Base-by-base conservation (phyloP, 2,888 invertebrate genomes). In the Gari tellinella region DNA sequence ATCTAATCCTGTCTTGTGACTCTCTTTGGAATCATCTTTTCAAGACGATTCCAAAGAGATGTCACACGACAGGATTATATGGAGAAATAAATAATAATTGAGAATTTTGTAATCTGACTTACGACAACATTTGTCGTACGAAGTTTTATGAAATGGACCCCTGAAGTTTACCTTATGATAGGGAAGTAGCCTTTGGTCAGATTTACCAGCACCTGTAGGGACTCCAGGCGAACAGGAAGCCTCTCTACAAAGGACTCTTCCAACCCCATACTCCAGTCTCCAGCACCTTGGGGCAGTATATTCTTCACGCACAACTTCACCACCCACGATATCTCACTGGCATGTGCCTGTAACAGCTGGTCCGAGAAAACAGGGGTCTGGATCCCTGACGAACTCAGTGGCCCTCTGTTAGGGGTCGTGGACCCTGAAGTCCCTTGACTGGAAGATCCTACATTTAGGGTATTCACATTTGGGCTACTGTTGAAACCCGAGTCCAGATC, bases 171-270 rank as follows among this genome's bases (percentile, higher is more conserved):
- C 92, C 90, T 88, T 56, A 91, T 84, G 40, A 94, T 92, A 0
- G 88, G 82, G 72, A 92, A 92, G 79, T 92, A 92, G 57, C 89
- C 90, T 64, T 89, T 91, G 5, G 90, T 85, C 3, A 92, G 82
- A 25, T 88, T 85, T 23, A 89, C 88, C 23, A 93, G 83, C 2
- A 92, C 94, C 93, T 96, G 96, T 0, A 97, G 93, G 15, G 96
- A 95, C 91, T 96, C 96, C 21, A 96, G 92, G 70, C 96, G 94
- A 52, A 97, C 94, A 19, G 96, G 95, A 17, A 95, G 94, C 10
- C 91, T 90, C 60, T 89, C 88, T 21, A 76, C 70, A 19, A 72
- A 61, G 15, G 43, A 25, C 17, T 79, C 82, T 10, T 72, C 64
- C 25, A 56, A 51, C 21, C 61, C 65, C 38, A 65, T 67, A 21